Evolutionary conservation across 37 sponge, comb jelly and placozoan species (phyloP).

Genomic region (Mnemiopsis leidyi): DNA sequence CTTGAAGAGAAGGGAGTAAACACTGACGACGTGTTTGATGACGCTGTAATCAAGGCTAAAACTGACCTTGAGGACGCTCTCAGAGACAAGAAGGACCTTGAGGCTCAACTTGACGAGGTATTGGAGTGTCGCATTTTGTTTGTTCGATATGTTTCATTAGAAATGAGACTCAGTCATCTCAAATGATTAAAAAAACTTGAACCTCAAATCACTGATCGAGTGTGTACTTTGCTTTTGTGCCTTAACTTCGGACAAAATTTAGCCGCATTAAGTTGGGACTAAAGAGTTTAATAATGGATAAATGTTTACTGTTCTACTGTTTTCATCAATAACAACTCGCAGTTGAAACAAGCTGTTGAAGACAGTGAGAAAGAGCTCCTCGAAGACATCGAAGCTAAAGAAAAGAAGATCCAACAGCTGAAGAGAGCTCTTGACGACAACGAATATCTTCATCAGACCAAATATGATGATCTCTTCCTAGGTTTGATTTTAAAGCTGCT

Average conservation of each 20-base stretch:
- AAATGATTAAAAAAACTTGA: too few relatives aligned
- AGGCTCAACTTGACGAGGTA: conserved; percentile 30
- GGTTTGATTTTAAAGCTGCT: too few relatives aligned
- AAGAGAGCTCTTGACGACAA: conserved; percentile 59
- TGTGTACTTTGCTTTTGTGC: too few relatives aligned
- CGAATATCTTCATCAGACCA: conserved; percentile 58
- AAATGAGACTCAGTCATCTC: too few relatives aligned
- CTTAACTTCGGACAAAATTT: too few relatives aligned
- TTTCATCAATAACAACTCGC: too few relatives aligned
- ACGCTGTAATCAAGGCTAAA: conserved; percentile 31
- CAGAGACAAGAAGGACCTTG: conserved; percentile 11
- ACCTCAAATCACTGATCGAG: too few relatives aligned
- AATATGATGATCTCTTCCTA: conserved; percentile 60
- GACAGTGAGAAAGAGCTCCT: conserved; percentile 43
- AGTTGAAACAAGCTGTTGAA: conserved; percentile 51
- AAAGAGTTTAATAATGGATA: too few relatives aligned
- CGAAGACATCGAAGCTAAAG: conserved; percentile 38
- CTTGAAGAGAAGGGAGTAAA: conserved; percentile 60
- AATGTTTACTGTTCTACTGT: too few relatives aligned
- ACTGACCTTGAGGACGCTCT: conserved; percentile 47
- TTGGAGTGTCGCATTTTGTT: too few relatives aligned
- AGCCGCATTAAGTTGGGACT: too few relatives aligned
- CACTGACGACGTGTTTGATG: conserved; percentile 60
- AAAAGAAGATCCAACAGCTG: conserved; percentile 60
- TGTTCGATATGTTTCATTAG: too few relatives aligned